Conservation (phyloP, 2,797 vertebrate species). For the Spinibarbus caldwelli region DNA sequence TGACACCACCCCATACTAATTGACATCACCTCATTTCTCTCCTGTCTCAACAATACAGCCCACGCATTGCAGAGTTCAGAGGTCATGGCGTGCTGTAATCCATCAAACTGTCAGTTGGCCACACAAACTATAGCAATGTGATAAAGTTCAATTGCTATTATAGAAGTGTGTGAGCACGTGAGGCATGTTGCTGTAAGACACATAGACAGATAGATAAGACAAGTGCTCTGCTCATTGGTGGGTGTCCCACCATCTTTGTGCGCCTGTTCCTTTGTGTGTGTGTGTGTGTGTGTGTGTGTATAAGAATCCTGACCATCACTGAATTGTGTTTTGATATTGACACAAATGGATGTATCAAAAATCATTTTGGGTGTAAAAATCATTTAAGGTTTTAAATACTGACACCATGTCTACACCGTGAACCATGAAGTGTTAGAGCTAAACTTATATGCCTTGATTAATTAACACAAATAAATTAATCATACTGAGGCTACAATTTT, state of each 20-base stretch:
- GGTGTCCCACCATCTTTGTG: not conserved
- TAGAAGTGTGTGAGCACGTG: not conserved
- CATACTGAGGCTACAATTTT: not conserved
- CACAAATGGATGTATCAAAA: constrained; percentile 18
- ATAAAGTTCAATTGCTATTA: constrained; percentile 10
- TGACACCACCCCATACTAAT: constrained; percentile 4
- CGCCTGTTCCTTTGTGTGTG: not conserved
- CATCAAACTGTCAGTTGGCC: constrained; percentile 72
- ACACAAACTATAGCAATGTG: constrained; percentile 58
- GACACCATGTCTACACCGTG: not conserved
- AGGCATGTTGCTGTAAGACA: not conserved
- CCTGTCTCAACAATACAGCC: constrained; percentile 49
- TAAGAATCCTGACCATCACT: not conserved
- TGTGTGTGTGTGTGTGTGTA: not conserved
- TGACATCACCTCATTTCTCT: constrained; percentile 31
- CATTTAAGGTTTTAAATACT: not conserved
- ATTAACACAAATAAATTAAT: not conserved
- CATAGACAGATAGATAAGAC: constrained; percentile 10
- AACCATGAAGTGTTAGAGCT: not conserved
- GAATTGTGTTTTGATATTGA: not conserved
- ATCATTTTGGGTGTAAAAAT: too few relatives aligned
- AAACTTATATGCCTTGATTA: not conserved
- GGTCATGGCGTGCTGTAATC: constrained; percentile 65
- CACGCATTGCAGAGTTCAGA: constrained; percentile 59
- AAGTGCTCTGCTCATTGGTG: not conserved